These are phyloP conservation scores for Procambarus virginalis DNA, from an alignment of 1,140 invertebrate species.

Conservation along the genomic window DNA sequence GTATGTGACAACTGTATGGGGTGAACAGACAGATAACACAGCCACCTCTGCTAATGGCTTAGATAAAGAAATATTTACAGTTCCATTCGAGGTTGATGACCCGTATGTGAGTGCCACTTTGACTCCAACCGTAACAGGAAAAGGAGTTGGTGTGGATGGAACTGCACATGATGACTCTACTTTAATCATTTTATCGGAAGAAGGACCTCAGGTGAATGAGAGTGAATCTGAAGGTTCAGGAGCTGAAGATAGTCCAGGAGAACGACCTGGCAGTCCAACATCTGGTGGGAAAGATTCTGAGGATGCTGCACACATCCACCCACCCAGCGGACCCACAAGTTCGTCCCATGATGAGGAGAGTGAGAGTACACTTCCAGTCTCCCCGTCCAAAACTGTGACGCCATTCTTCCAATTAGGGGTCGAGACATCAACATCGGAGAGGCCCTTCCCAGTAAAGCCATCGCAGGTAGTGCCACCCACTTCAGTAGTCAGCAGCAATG, in stretches of 20 bases:
- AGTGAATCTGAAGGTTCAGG: background rate
- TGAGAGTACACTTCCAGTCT: background rate
- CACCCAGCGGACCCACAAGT: background rate
- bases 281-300: background rate
- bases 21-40: background rate
- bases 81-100: too few species aligned
- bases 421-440: slow-evolving; percentile 25
- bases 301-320: background rate
- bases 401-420: background rate
- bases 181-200: too few species aligned
- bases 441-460: background rate
- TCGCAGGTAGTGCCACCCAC: background rate
- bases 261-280: background rate
- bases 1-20: background rate
- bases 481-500: too few species aligned
- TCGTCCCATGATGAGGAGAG: background rate
- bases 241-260: background rate
- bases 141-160: too few species aligned
- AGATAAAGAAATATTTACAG: too few species aligned
- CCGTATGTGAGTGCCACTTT: too few species aligned
- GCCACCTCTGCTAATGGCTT: background rate
- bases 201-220: too few species aligned
- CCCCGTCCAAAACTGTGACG: slow-evolving; percentile 8
- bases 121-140: too few species aligned
- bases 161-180: too few species aligned